These are phyloP conservation scores for Hafferia zeledoni DNA, from an alignment of 2,797 vertebrate genomes.

Conservation along the genomic window DNA sequence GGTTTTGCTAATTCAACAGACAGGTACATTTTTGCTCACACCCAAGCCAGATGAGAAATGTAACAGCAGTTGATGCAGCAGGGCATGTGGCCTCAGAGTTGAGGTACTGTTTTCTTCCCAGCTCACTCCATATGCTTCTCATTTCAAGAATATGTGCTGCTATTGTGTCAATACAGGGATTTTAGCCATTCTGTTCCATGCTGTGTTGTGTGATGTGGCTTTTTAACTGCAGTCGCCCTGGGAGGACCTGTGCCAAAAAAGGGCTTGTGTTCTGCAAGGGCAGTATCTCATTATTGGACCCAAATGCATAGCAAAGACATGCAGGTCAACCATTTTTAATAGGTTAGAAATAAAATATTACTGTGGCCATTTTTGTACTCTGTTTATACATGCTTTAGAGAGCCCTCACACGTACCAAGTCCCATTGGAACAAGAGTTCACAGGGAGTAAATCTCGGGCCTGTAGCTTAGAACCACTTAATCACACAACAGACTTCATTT, in stretches of 20 bases:
- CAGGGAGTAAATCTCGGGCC: slow-evolving; percentile 67
- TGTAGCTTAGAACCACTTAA: slow-evolving; percentile 68
- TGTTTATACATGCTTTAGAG: slow-evolving; percentile 1
- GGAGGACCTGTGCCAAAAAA: not conserved
- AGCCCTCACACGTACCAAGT: not conserved
- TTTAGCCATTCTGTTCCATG: not conserved
- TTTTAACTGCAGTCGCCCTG: not conserved
- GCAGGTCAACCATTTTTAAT: not conserved
- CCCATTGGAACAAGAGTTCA: slow-evolving; percentile 57
- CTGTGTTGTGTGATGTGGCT: not conserved
- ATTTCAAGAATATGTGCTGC: not conserved
- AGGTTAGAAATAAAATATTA: not conserved
- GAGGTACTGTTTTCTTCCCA: not conserved
- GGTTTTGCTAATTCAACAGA: not conserved
- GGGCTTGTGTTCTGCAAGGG: not conserved
- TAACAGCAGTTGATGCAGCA: not conserved
- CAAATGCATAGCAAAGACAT: not conserved
- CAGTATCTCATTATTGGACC: not conserved
- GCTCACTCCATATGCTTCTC: not conserved
- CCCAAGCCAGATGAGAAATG: not conserved
- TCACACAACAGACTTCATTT: slow-evolving; percentile 69
- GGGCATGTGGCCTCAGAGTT: not conserved
- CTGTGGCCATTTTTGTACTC: not conserved
- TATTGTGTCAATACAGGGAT: not conserved
- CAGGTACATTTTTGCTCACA: not conserved